phyloP scores from a whole-genome alignment of 2,113 vertebrate genomes.

The Emydura subglobosa region DNA sequence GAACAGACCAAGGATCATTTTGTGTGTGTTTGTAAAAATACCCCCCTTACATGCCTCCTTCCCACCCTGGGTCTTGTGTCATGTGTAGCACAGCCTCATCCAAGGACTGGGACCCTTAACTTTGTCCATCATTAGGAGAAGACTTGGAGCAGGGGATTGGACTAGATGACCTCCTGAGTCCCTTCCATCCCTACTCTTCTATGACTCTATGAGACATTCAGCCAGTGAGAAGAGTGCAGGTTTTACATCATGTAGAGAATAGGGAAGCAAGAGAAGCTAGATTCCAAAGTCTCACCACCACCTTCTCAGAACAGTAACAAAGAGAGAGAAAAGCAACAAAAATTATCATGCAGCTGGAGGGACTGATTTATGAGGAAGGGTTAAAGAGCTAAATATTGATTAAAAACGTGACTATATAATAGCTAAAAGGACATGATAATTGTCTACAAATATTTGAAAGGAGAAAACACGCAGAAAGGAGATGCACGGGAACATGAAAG shows the following conservation, averaged over 20 bases:
- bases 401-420: not conserved
- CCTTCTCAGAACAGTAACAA: not conserved
- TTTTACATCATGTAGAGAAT: not conserved
- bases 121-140: not conserved
- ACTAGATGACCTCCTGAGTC: too few relatives aligned
- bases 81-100: not conserved
- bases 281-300: not conserved
- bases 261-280: not conserved
- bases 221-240: not conserved
- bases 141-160: too few relatives aligned
- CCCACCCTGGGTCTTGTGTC: fast-evolving
- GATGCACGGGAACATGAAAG: not conserved
- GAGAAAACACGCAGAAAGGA: not conserved
- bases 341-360: not conserved
- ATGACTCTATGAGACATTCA: not conserved
- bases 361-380: not conserved
- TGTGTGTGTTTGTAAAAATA: not conserved
- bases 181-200: too few relatives aligned
- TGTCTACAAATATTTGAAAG: not conserved
- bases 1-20: not conserved
- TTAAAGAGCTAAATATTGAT: not conserved
- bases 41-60: not conserved
- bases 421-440: not conserved
- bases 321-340: not conserved
- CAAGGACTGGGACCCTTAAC: not conserved